phyloP scores from a whole-genome alignment of 2,113 vertebrate species.

The Rhabdornis inornatus region DNA sequence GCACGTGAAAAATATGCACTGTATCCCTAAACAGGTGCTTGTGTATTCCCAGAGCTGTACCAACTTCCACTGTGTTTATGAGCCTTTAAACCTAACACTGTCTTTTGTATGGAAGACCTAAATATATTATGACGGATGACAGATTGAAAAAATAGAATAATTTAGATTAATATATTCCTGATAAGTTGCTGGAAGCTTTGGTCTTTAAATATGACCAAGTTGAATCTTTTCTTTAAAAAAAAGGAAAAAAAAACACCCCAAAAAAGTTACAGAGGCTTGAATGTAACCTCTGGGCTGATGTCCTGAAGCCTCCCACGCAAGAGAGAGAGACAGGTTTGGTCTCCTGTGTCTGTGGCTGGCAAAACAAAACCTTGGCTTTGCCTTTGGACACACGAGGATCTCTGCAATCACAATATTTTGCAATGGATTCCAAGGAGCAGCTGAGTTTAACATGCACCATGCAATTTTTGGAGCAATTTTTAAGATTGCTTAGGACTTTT shows the following conservation, averaged over 20 bases:
- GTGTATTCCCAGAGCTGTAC: neutral
- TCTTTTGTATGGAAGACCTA: neutral
- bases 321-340: neutral
- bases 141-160: neutral
- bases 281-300: neutral
- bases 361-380: neutral
- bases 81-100: neutral
- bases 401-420: neutral
- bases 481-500: neutral
- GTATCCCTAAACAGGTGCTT: neutral
- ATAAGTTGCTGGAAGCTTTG: neutral
- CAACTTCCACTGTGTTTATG: neutral
- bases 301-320: neutral
- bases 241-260: neutral
- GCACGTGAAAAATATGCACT: neutral
- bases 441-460: neutral
- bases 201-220: neutral
- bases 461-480: slow-evolving; percentile 7
- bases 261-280: neutral
- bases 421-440: neutral
- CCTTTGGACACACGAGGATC: neutral
- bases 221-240: neutral
- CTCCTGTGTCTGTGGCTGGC: neutral
- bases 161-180: neutral
- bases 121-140: neutral